Conservation (phyloP, 2,888 invertebrate species). For the Chymomyza caudatula region DNA sequence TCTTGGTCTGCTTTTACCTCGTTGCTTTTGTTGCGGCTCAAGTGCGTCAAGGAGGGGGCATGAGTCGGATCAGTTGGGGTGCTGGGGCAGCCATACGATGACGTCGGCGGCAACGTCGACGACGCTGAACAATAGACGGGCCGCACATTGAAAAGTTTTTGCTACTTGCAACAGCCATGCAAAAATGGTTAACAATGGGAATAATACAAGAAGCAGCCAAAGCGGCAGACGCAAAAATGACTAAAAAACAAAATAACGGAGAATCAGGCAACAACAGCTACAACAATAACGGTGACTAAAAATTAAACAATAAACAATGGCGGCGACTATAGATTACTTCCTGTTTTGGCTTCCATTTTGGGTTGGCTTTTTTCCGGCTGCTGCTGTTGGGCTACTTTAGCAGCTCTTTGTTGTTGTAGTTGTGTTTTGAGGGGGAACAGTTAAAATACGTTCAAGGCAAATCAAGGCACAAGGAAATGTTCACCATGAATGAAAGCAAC, state of each 20-base stretch:
- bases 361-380: conserved; percentile 38
- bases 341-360: conserved; percentile 69
- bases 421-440: not conserved
- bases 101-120: not conserved
- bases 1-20: conserved; percentile 33
- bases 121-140: conserved; percentile 36
- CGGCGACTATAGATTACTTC: conserved; percentile 73
- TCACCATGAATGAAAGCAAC: not conserved
- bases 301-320: conserved; percentile 73
- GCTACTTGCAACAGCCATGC: conserved; percentile 66
- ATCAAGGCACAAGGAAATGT: not conserved
- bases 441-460: not conserved
- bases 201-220: conserved; percentile 20
- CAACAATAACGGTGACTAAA: conserved; percentile 59
- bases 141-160: conserved; percentile 60
- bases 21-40: conserved; percentile 49
- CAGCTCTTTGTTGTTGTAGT: not conserved
- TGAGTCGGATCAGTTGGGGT: no score
- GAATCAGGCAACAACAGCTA: conserved; percentile 3
- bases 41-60: conserved; percentile 28
- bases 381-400: not conserved
- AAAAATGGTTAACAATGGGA: conserved; percentile 71
- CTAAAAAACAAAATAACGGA: not conserved
- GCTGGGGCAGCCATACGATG: not conserved
- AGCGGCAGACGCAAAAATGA: not conserved